Evolutionary conservation across 2,113 vertebrate species (phyloP).

Genomic region (Ochotona princeps): DNA sequence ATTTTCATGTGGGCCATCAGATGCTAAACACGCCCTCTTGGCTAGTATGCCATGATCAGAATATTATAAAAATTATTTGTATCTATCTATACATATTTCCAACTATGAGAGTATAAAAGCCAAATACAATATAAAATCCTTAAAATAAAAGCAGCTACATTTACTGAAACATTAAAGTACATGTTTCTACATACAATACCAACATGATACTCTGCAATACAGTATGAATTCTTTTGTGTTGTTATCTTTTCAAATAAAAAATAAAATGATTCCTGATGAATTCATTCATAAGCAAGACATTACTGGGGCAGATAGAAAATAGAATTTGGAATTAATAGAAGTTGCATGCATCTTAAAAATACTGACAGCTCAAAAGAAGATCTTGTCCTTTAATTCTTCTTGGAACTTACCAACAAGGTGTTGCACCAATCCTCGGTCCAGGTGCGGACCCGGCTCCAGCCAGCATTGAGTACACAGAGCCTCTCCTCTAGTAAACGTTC

Average conservation of each 20-base stretch:
- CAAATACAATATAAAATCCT: not conserved
- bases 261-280: not conserved
- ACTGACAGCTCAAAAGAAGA: not conserved
- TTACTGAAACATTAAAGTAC: not conserved
- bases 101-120: not conserved
- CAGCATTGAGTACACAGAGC: constrained; percentile 91
- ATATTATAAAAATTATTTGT: not conserved
- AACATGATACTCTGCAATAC: not conserved
- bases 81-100: not conserved
- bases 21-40: not conserved
- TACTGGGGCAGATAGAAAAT: not conserved
- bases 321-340: not conserved
- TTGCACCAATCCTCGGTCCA: constrained; percentile 96
- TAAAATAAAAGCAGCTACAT: not conserved
- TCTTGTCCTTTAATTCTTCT: fast-evolving
- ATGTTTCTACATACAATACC: not conserved
- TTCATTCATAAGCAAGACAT: constrained; percentile 28
- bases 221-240: not conserved
- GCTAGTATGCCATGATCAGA: not conserved
- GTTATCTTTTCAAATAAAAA: constrained; percentile 28
- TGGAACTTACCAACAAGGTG: constrained; percentile 89
- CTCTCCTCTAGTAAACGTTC: constrained; percentile 91
- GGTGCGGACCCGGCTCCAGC: constrained; percentile 92
- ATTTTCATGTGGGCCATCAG: not conserved
- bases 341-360: not conserved